Percentiles rank a stretch among this genome's conserved stretches.
Conservation (phyloP, 2,113 vertebrate genomes). For the Charina bottae region DNA sequence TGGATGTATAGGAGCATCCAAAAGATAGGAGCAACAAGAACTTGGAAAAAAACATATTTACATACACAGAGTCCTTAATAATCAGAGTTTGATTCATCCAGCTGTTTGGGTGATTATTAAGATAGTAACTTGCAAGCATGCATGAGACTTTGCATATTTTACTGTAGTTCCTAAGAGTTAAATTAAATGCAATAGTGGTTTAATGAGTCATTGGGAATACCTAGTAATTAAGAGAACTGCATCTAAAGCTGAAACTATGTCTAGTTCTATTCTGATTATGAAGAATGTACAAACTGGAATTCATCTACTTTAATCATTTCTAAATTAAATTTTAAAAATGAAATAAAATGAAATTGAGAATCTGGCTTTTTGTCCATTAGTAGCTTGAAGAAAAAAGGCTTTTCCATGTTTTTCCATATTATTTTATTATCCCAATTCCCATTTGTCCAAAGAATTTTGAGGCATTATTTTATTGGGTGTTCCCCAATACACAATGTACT, state of each 20-base stretch:
- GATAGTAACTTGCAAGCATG: slow-evolving; percentile 39
- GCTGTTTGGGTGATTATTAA: slow-evolving; percentile 56
- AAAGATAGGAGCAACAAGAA: neutral
- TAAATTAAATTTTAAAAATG: neutral
- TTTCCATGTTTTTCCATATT: neutral
- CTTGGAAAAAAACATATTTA: neutral
- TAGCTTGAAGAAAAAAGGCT: neutral
- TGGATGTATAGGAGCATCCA: neutral
- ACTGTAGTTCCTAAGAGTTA: slow-evolving; percentile 53
- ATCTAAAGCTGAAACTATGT: slow-evolving; percentile 40
- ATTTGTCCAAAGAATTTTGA: neutral
- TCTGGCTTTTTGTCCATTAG: neutral
- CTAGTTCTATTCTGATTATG: neutral
- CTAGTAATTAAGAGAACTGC: slow-evolving; percentile 54
- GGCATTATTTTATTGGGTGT: neutral
- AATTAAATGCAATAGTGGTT: slow-evolving; percentile 56
- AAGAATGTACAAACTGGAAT: neutral
- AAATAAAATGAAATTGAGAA: neutral
- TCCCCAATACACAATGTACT: neutral
- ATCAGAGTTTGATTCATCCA: slow-evolving; percentile 42
- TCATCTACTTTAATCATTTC: neutral
- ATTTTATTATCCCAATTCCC: neutral
- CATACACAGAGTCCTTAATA: slow-evolving; percentile 39
- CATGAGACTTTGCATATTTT: neutral
- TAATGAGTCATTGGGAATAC: slow-evolving; percentile 57